Evolutionary conservation across 2,888 invertebrate species (phyloP).

Genomic region (Eupithecia tripunctaria): DNA sequence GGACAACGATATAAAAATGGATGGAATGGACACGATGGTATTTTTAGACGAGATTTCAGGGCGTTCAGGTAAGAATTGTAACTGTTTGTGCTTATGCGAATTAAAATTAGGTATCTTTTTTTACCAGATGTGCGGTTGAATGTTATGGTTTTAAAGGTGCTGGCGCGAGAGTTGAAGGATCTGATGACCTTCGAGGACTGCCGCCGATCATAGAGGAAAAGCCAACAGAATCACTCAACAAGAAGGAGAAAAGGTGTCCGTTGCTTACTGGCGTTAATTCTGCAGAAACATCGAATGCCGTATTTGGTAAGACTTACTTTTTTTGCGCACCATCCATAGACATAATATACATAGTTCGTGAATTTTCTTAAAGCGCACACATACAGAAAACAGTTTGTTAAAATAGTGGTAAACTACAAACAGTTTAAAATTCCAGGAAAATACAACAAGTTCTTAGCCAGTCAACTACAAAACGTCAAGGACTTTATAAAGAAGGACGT

Average conservation of each 20-base stretch:
- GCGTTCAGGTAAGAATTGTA: slow-evolving; percentile 61
- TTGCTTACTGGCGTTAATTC: slow-evolving; percentile 89
- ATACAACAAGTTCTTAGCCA: slow-evolving; percentile 67
- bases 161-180: slow-evolving; percentile 88
- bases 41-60: slow-evolving; percentile 87
- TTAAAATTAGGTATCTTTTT: neutral
- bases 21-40: slow-evolving; percentile 80
- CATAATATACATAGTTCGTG: neutral
- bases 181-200: slow-evolving; percentile 86
- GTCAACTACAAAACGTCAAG: slow-evolving; percentile 61
- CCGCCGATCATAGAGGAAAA: slow-evolving; percentile 87
- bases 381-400: neutral
- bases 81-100: neutral
- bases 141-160: slow-evolving; percentile 66
- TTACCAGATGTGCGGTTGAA: neutral
- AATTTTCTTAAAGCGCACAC: neutral
- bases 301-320: slow-evolving; percentile 72
- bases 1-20: slow-evolving; percentile 85
- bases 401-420: neutral
- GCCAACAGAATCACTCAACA: slow-evolving; percentile 85
- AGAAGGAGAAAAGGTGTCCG: slow-evolving; percentile 84
- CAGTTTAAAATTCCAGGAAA: slow-evolving; percentile 57
- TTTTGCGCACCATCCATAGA: neutral
- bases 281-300: slow-evolving; percentile 88
- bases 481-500: slow-evolving; percentile 77